Evolutionary conservation across 2,113 vertebrate species (phyloP), one percentile per base, ranked within the genome.

Genomic region (Pterocles orientalis): DNA sequence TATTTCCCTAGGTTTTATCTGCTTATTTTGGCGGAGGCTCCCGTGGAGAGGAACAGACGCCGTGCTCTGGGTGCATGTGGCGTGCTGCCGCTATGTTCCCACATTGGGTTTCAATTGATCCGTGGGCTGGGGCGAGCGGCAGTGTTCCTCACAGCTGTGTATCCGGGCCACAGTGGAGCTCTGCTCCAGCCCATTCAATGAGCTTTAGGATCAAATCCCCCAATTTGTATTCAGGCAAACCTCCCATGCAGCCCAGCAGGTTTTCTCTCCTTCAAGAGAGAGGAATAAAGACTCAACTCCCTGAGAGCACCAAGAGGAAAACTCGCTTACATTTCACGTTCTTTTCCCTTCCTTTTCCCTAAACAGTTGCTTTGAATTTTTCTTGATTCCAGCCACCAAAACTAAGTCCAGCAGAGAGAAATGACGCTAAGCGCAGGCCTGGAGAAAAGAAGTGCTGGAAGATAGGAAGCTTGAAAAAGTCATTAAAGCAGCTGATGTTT

Each of bases 11-110:
- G 18, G 31, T 53, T 50, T 62, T 62, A 5, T 50, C 31, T 73
- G 34, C 83, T 51, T 12, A 4, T 69, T 89, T 69, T 60, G 20
- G 64, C 15, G 25, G 16, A 20, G 39, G 36, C 33, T 86, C 43
- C 75, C 0, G 0, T 0, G 0, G 83, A 1, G 24, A 53, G 53
- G 65, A 79, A 1, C 26, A 56, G 77, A 75, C 48, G 53, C 15
- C 0, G 4, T 14, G 60, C 58, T 66, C 9, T 36, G 68, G 50
- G 53, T 29, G 58, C n/a, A 9, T 47, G 4, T 17, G 3, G n/a
- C 0, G 9, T 12, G 31, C 31, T 72, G 65, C 65, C 0, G 12
- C 0, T 1, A 2, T 36, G 56, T 36, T 54, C n/a, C 50, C 36
- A 12, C 51, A 3, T 16, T 33, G 75, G n/a, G 14, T 10, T 58